phyloP scores from a whole-genome alignment of 2,888 invertebrate species.

The Nasonovia ribisnigri region DNA sequence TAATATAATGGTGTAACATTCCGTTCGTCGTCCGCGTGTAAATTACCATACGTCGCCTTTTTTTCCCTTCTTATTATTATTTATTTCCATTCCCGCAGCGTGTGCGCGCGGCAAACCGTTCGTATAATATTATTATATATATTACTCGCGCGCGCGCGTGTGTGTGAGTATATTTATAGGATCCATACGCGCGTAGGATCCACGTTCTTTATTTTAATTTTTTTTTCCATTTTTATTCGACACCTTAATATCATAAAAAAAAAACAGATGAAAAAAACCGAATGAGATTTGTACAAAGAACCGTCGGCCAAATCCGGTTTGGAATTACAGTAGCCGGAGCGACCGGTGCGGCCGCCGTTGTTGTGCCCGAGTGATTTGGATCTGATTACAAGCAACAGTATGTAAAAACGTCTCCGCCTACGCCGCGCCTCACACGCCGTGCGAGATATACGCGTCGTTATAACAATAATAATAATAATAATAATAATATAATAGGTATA shows the following conservation, averaged over 20 bases:
- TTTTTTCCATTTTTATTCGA: slow-evolving; percentile 37
- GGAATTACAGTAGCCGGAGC: slow-evolving; percentile 57
- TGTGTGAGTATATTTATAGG: too few relatives aligned
- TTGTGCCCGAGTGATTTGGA: slow-evolving; percentile 49
- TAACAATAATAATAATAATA: too few relatives aligned
- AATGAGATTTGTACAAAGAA: slow-evolving; percentile 36
- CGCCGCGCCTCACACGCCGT: slow-evolving; percentile 13
- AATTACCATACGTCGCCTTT: slow-evolving; percentile 59
- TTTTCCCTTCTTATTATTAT: slow-evolving; percentile 39
- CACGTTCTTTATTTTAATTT: slow-evolving; percentile 2
- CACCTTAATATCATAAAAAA: slow-evolving; percentile 52
- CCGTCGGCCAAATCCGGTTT: slow-evolving; percentile 55
- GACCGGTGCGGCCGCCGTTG: not conserved
- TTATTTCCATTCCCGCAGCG: slow-evolving; percentile 57
- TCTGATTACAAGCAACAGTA: slow-evolving; percentile 58
- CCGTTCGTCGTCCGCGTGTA: slow-evolving; percentile 25
- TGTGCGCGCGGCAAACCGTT: slow-evolving; percentile 8
- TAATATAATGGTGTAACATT: slow-evolving; percentile 35
- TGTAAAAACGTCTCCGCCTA: slow-evolving; percentile 57
- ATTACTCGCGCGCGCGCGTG: not conserved
- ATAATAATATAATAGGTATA: not conserved
- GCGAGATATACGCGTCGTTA: slow-evolving; percentile 1
- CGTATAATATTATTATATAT: not conserved
- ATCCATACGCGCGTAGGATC: slow-evolving; percentile 35
- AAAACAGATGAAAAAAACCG: not conserved